Percentiles rank a stretch among this genome's conserved stretches.
Evolutionary conservation across 2,888 invertebrate species (phyloP).

Genomic region (Anoncus sp.): DNA sequence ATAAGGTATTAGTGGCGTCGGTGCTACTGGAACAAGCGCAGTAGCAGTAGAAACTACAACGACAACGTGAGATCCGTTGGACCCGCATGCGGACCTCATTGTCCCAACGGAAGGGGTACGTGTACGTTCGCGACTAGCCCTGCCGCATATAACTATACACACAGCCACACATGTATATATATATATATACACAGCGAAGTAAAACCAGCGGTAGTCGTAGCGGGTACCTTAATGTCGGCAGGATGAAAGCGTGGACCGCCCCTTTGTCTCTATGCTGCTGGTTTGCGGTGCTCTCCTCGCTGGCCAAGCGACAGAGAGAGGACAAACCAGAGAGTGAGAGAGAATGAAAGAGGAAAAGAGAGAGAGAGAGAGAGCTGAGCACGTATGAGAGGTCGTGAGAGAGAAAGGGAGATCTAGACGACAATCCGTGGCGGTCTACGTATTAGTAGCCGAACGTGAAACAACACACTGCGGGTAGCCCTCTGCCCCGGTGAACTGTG

Average conservation of each 20-base stretch:
- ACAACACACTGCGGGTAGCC: conserved; percentile 80
- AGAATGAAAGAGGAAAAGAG: conserved; percentile 50
- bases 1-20: conserved; percentile 41
- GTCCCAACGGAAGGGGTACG: conserved; percentile 71
- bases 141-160: conserved; percentile 29
- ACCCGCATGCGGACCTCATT: conserved; percentile 83
- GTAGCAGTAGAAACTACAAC: conserved; percentile 57
- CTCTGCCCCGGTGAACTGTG: conserved; percentile 54
- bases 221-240: conserved; percentile 82
- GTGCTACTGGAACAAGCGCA: conserved; percentile 62
- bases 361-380: conserved; percentile 56
- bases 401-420: conserved; percentile 43
- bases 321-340: conserved; percentile 21
- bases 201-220: conserved; percentile 66
- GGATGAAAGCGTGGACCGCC: conserved; percentile 78
- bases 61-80: conserved; percentile 81
- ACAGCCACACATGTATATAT: not conserved
- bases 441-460: conserved; percentile 71
- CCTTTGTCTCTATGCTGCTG: conserved; percentile 66
- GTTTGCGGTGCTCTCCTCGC: conserved; percentile 42
- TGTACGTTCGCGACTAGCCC: conserved; percentile 54
- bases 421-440: conserved; percentile 44
- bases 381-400: conserved; percentile 63
- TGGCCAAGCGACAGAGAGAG: conserved; percentile 21
- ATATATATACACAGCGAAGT: conserved; percentile 60